These are phyloP conservation scores for Alentia gelatinosa DNA, from an alignment of 2,888 invertebrate genomes.

Conservation along the genomic window DNA sequence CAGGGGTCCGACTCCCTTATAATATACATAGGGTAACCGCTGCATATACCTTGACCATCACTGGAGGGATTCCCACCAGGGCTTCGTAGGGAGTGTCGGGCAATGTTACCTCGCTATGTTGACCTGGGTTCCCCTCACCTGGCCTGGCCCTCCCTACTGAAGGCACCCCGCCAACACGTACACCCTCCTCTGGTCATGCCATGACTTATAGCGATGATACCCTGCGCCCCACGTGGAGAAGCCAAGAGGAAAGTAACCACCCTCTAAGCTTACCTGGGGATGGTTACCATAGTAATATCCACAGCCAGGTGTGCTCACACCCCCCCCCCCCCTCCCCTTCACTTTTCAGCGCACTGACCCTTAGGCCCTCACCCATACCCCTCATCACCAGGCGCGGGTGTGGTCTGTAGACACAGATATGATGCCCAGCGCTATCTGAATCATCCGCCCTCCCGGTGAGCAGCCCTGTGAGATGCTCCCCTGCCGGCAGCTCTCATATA, in stretches of 20 bases:
- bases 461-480: not conserved
- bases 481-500: no score
- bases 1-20: not conserved
- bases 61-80: not conserved
- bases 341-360: not conserved
- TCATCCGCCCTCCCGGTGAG: not conserved
- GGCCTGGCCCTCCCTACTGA: not conserved
- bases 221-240: not conserved
- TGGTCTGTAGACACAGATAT: not conserved
- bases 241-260: not conserved
- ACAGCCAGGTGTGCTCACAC: not conserved
- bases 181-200: not conserved
- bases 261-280: not conserved
- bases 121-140: no score
- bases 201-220: not conserved
- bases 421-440: not conserved
- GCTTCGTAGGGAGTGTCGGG: no score
- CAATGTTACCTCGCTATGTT: no score
- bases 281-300: not conserved
- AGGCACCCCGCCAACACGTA: not conserved
- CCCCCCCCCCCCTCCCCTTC: not conserved
- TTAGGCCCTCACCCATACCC: not conserved
- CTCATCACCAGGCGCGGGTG: not conserved
- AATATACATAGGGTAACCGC: not conserved
- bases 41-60: not conserved